Evolutionary conservation across 2,888 invertebrate species (phyloP), one percentile per base, ranked within the genome.

Genomic region (Rhaphigaster nebulosa): DNA sequence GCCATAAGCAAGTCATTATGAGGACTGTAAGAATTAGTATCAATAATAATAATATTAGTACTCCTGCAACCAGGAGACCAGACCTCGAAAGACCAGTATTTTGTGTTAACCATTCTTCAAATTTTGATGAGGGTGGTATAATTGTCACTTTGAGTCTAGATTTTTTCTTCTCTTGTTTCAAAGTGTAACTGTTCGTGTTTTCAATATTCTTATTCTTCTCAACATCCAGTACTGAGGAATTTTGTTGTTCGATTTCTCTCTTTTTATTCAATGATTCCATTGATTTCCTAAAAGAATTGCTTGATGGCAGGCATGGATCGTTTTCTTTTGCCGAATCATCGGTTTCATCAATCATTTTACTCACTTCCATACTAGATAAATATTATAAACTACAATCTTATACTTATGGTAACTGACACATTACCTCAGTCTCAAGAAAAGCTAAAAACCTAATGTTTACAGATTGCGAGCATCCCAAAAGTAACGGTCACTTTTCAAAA

Each of bases 1-100:
- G 95, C 94, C 95, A 95, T 29, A 94, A 93, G 29, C 94, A 93
- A 23, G 93, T 93, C 93, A 95, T 93, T 26, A 94, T 93, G 90
- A 95, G 92, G 87, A 95, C 93, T 56, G 94, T 93, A 87, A 95
- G 92, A 41, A 95, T 92, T 88, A 95, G 93, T 60, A 95, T 90
- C 60, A 94, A 92, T 84, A 94, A 92, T 38, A 94, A 76, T 60
- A 93, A 60, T 50, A 92, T 4, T 6, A 92, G 38, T 18, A 92
- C 70, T 54, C 88, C 92, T 20, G 90, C 52, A 56, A 92, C 52
- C 41, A 92, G 56, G 88, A 93, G 91, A 18, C 93, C 93, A 18
- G 91, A 87, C 88, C 92, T 91, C 26, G 93, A 92, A 41, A 92
- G 92, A 54, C 93, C 93, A 56, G 93, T 93, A 89, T 92, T 92